Percentiles rank a stretch among this genome's conserved stretches.
Conservation (phyloP, 2,113 vertebrate species). For the Chamaea fasciata region DNA sequence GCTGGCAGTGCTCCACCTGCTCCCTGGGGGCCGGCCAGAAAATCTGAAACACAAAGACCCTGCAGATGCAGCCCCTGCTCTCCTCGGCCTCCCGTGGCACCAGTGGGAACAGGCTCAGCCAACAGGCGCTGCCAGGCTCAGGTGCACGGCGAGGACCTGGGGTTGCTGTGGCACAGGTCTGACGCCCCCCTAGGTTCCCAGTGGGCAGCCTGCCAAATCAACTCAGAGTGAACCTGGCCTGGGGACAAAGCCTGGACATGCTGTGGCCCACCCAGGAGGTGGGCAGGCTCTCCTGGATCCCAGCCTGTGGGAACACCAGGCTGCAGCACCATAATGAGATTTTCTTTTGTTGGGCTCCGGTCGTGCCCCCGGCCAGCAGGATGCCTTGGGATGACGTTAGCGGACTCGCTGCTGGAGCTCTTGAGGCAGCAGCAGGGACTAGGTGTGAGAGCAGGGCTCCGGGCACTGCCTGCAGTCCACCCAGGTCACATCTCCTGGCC, state of each 20-base stretch:
- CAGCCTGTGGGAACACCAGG: not conserved
- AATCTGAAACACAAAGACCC: slow-evolving; percentile 72
- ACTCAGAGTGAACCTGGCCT: rapidly evolving
- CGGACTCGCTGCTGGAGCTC: rapidly evolving
- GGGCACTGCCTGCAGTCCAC: not conserved
- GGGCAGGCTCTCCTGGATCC: slow-evolving; percentile 12
- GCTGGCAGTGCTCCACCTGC: slow-evolving; percentile 77
- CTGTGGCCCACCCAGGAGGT: not conserved
- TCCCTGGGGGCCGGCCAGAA: slow-evolving; percentile 79
- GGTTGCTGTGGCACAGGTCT: not conserved
- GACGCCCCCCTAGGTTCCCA: not conserved
- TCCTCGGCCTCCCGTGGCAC: rapidly evolving
- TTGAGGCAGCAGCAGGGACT: not conserved
- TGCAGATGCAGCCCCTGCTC: not conserved
- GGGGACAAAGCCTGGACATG: not conserved
- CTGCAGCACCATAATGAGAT: not conserved
- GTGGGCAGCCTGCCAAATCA: not conserved
- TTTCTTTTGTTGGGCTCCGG: not conserved
- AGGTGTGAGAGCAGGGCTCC: not conserved
- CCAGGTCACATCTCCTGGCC: not conserved
- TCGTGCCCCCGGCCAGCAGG: not conserved
- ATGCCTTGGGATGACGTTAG: slow-evolving; percentile 40
- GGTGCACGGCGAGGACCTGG: rapidly evolving
- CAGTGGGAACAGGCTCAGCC: rapidly evolving
- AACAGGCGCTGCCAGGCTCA: not conserved